These are phyloP conservation scores for Sphenopsis melanotis DNA, from an alignment of 2,797 vertebrate genomes.

Conservation along the genomic window DNA sequence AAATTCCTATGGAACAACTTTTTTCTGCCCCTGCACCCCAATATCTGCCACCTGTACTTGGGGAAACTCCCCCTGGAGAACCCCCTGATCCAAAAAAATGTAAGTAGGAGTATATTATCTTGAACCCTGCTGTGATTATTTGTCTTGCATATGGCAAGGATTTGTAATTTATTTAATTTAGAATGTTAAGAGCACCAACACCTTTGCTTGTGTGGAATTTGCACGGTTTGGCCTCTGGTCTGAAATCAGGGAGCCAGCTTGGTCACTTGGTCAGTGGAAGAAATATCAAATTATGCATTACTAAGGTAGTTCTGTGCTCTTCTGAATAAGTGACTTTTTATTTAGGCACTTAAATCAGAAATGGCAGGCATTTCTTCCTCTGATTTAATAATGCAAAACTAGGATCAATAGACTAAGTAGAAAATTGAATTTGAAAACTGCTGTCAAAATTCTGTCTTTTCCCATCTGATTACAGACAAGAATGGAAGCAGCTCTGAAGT, in stretches of 20 bases:
- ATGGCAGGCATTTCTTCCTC: background rate
- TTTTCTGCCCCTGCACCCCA: conserved; percentile 14
- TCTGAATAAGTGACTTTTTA: background rate
- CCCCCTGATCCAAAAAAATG: conserved; percentile 57
- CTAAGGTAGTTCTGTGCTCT: background rate
- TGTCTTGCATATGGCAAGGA: background rate
- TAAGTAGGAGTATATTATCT: conserved; percentile 30
- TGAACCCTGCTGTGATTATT: background rate
- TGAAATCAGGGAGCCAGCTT: background rate
- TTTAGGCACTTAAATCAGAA: background rate
- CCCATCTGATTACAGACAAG: background rate
- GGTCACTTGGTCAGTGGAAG: background rate
- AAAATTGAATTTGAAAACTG: background rate
- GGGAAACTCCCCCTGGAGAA: background rate
- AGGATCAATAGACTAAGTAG: background rate
- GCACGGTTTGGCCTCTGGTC: background rate
- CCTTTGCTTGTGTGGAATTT: background rate
- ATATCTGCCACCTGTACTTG: background rate
- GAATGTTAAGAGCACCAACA: background rate
- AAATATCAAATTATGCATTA: background rate
- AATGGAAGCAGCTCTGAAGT: background rate
- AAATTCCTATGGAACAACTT: background rate
- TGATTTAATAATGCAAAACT: background rate
- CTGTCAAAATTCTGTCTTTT: background rate
- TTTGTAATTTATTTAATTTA: background rate